Conservation (phyloP, 1,140 invertebrate genomes). For the Scaptomyza montana region DNA sequence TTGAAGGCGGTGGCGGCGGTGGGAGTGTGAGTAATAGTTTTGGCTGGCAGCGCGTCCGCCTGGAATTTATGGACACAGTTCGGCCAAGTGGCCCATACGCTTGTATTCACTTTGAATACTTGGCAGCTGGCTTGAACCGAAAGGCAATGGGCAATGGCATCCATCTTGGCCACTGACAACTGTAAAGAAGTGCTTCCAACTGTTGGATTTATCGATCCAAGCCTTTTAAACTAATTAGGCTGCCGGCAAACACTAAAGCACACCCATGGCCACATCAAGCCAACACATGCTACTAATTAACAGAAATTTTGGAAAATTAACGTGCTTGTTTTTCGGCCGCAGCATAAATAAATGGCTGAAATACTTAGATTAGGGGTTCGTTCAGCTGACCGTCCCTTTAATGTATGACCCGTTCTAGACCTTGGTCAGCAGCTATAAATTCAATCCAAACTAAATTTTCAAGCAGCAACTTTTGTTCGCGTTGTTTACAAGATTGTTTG, state of each 20-base stretch:
- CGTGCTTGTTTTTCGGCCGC: slow-evolving; percentile 69
- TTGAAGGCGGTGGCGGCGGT: slow-evolving; percentile 16
- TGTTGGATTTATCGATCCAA: slow-evolving; percentile 75
- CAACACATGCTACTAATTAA: slow-evolving; percentile 77
- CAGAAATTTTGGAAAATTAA: slow-evolving; percentile 49
- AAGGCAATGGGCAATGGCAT: slow-evolving; percentile 41
- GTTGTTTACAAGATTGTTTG: slow-evolving; percentile 60
- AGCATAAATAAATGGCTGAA: slow-evolving; percentile 63
- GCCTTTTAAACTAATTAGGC: slow-evolving; percentile 80
- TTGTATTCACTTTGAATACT: slow-evolving; percentile 59
- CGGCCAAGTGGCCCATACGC: slow-evolving; percentile 63
- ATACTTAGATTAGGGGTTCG: slow-evolving; percentile 32
- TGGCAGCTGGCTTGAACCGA: slow-evolving; percentile 32
- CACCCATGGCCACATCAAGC: slow-evolving; percentile 3
- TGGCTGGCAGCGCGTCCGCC: slow-evolving; percentile 67
- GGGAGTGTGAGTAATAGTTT: slow-evolving; percentile 79
- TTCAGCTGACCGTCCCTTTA: slow-evolving; percentile 7
- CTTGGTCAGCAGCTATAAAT: slow-evolving; percentile 66
- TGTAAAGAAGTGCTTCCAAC: slow-evolving; percentile 67
- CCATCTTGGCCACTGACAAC: slow-evolving; percentile 71
- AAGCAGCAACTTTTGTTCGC: slow-evolving; percentile 61
- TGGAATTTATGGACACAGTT: slow-evolving; percentile 69
- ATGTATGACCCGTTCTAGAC: slow-evolving; percentile 8
- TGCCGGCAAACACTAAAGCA: slow-evolving; percentile 19
- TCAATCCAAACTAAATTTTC: slow-evolving; percentile 59